Conservation (phyloP, 2,797 vertebrate genomes). For the Pipistrellus nathusii region DNA sequence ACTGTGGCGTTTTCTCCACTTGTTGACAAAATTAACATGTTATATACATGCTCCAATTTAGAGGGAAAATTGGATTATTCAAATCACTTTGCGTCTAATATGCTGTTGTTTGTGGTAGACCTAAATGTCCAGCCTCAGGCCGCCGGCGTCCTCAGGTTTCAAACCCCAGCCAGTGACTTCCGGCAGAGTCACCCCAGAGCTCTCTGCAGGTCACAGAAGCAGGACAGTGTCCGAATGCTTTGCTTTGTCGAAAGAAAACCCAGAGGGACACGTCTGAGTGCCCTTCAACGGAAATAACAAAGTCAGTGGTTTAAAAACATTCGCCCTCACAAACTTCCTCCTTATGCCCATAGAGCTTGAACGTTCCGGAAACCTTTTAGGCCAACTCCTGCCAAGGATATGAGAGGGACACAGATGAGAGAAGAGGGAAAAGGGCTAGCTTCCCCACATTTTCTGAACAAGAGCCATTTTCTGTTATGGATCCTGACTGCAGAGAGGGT, state of each 20-base stretch:
- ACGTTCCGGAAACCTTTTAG: conserved; percentile 46
- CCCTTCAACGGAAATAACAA: conserved; percentile 61
- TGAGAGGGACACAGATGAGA: background rate
- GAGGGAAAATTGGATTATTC: conserved; percentile 83
- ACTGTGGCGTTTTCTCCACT: conserved; percentile 82
- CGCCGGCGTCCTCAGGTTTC: conserved; percentile 60
- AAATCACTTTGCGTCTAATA: conserved; percentile 70
- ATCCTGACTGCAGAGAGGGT: background rate
- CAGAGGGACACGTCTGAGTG: conserved; percentile 43
- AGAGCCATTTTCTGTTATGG: background rate
- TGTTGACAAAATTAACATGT: conserved; percentile 86
- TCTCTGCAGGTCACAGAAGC: conserved; percentile 59
- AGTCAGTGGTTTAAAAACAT: conserved; percentile 18
- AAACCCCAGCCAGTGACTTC: conserved; percentile 64
- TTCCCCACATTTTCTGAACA: conserved; percentile 37
- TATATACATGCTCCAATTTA: conserved; percentile 70
- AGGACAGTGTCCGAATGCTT: conserved; percentile 49
- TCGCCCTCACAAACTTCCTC: background rate
- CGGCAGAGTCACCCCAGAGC: conserved; percentile 38
- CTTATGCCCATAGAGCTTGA: background rate
- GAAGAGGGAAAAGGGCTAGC: background rate
- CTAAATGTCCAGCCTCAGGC: conserved; percentile 67
- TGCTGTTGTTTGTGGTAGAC: conserved; percentile 67
- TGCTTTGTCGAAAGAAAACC: conserved; percentile 59
- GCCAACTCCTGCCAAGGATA: background rate